A percentile compares a stretch with the other conserved stretches of the same genome.
phyloP scores from a whole-genome alignment of 2,797 vertebrate species.

The Anabacerthia variegaticeps region DNA sequence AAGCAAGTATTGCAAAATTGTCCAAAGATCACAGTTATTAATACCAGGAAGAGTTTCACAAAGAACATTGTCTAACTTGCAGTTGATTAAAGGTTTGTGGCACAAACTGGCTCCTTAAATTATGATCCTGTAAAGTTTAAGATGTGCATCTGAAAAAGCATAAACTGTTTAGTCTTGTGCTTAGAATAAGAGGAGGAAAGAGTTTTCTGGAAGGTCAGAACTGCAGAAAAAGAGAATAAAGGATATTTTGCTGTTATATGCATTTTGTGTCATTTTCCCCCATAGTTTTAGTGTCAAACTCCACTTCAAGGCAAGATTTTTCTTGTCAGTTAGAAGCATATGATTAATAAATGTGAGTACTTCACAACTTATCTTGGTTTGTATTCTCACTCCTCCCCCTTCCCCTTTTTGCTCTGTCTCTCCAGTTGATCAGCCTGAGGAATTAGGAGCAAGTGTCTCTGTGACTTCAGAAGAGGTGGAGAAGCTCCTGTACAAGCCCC shows the following conservation, averaged over 20 bases:
- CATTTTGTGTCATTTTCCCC: neutral
- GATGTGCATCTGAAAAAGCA: neutral
- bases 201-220: neutral
- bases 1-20: neutral
- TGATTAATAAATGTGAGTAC: neutral
- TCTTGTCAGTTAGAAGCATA: neutral
- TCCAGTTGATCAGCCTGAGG: slow-evolving; percentile 87
- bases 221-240: neutral
- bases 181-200: neutral
- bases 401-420: neutral
- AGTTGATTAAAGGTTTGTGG: neutral
- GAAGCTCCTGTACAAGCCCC: slow-evolving; percentile 91
- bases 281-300: neutral
- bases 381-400: neutral
- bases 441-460: slow-evolving; percentile 86
- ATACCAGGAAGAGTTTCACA: neutral
- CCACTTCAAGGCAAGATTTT: neutral
- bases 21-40: neutral
- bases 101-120: neutral
- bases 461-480: slow-evolving; percentile 90
- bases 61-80: neutral
- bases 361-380: neutral
- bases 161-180: neutral
- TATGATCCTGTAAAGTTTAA: neutral
- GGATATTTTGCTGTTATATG: neutral